Evolutionary conservation across 2,113 vertebrate species (phyloP).

Genomic region (Clarias gariepinus): DNA sequence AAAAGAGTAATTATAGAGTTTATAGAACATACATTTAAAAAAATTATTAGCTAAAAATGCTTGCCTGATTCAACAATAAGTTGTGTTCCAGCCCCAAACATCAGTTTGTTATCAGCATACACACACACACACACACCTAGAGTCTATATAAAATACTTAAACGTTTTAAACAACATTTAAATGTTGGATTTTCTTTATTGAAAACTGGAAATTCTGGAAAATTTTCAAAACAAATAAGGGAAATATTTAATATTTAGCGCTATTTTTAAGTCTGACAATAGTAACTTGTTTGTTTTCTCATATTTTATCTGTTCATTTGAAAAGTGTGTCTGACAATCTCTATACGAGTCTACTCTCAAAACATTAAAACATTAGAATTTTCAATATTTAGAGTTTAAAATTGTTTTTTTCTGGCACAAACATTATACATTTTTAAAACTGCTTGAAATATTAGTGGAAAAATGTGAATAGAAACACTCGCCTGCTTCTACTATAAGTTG

Average conservation of each 20-base stretch:
- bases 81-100: slow-evolving; percentile 47
- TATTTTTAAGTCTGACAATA: not conserved
- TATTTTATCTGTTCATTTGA: too few species aligned
- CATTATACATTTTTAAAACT: not conserved
- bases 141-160: slow-evolving; percentile 26
- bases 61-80: slow-evolving; percentile 48
- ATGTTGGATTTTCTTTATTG: not conserved
- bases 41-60: not conserved
- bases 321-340: too few species aligned
- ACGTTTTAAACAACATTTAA: not conserved
- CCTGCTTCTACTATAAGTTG: not conserved
- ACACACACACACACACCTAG: slow-evolving; percentile 41
- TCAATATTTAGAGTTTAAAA: not conserved
- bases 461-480: not conserved
- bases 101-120: slow-evolving; percentile 36
- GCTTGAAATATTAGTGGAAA: not conserved
- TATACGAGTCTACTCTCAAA: too few species aligned
- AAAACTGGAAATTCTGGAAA: not conserved
- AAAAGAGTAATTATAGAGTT: too few species aligned
- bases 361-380: too few species aligned
- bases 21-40: not conserved
- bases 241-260: not conserved
- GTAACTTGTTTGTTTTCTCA: too few species aligned
- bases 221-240: not conserved
- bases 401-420: not conserved